Percentiles rank a stretch among this genome's conserved stretches.
Evolutionary conservation across 2,113 vertebrate genomes (phyloP).

Genomic region (Thinocorus orbignyianus): DNA sequence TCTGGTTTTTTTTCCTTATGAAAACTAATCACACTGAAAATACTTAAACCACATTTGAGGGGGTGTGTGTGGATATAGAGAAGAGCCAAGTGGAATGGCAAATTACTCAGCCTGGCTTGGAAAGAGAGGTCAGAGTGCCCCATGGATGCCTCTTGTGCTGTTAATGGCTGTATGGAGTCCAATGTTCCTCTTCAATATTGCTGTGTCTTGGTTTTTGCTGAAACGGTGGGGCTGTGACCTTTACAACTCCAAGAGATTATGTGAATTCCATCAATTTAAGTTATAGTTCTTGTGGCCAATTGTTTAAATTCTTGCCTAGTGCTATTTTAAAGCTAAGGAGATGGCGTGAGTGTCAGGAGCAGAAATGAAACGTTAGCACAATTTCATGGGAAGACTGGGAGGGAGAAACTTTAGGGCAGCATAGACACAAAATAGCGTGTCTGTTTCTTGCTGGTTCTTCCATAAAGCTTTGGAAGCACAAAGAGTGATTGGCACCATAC

Average conservation of each 20-base stretch:
- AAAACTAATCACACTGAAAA: background rate
- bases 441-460: background rate
- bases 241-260: background rate
- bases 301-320: background rate
- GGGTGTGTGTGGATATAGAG: background rate
- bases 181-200: background rate
- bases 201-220: background rate
- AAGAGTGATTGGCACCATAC: background rate
- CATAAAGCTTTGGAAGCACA: background rate
- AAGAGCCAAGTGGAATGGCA: background rate
- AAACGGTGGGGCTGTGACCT: background rate
- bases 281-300: background rate
- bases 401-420: background rate
- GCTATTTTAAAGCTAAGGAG: background rate
- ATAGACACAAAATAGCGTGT: fast-evolving
- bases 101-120: background rate
- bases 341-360: background rate
- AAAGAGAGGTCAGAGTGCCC: background rate
- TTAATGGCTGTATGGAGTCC: background rate
- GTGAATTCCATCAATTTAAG: background rate
- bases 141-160: background rate
- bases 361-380: background rate
- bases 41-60: background rate
- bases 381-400: background rate
- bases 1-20: background rate